Percentiles rank a stretch among this genome's conserved stretches.
Evolutionary conservation across 1,140 invertebrate genomes (phyloP).

Genomic region (Mycetomoellerius zeteki): DNA sequence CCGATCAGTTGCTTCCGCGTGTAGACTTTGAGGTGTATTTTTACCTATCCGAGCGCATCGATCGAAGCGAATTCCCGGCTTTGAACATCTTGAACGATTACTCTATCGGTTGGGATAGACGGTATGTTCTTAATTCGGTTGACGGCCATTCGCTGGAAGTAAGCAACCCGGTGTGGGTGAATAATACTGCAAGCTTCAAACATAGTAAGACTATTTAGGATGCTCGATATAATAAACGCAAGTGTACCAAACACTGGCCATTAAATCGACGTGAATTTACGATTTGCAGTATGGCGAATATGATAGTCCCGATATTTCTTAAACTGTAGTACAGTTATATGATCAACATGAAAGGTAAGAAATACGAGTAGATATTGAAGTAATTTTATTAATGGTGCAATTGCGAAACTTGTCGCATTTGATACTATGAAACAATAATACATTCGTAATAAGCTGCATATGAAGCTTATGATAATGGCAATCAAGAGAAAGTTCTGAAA

Average conservation of each 20-base stretch:
- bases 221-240: not conserved
- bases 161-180: not conserved
- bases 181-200: slow-evolving; percentile 4
- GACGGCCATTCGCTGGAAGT: slow-evolving; percentile 30
- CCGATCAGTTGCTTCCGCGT: slow-evolving; percentile 44
- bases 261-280: slow-evolving; percentile 5
- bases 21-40: slow-evolving; percentile 52
- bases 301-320: not conserved
- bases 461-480: slow-evolving; percentile 48
- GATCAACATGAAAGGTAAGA: not conserved
- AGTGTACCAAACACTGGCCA: not conserved
- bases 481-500: slow-evolving; percentile 31
- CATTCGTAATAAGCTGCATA: slow-evolving; percentile 48
- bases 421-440: slow-evolving; percentile 27
- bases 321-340: not conserved
- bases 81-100: slow-evolving; percentile 40
- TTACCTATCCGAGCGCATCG: slow-evolving; percentile 47
- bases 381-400: not conserved
- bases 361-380: not conserved
- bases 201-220: not conserved
- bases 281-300: not conserved
- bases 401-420: not conserved
- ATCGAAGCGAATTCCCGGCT: slow-evolving; percentile 23
- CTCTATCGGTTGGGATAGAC: not conserved
- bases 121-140: slow-evolving; percentile 49